These are phyloP conservation scores for Salmo trutta DNA, from an alignment of 2,797 vertebrate species.

Conservation along the genomic window DNA sequence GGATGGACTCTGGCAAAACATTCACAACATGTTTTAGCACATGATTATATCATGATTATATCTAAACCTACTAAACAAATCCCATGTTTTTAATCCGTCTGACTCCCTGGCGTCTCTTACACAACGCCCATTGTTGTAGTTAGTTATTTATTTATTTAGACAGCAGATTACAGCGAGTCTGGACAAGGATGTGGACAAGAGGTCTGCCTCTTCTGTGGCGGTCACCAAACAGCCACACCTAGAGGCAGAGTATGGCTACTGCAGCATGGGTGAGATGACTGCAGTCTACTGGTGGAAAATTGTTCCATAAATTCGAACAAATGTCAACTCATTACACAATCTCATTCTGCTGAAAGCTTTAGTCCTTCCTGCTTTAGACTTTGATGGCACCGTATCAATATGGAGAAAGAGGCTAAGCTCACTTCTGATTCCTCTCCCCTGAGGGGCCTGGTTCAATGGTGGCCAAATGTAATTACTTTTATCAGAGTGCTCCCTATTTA, in stretches of 20 bases:
- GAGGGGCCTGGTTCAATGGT: background rate
- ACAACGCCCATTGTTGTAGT: background rate
- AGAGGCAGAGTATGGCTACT: background rate
- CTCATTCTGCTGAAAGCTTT: background rate
- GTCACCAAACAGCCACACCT: background rate
- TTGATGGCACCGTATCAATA: background rate
- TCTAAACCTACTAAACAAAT: background rate
- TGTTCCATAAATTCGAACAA: background rate
- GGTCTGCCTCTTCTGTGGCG: background rate
- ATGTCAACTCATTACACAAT: background rate
- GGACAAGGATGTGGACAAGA: background rate
- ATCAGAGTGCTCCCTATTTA: background rate
- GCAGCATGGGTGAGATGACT: background rate
- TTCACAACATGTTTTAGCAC: background rate
- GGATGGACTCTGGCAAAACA: background rate
- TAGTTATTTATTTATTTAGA: background rate
- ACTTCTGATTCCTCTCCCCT: background rate
- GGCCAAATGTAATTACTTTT: background rate
- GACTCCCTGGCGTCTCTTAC: background rate
- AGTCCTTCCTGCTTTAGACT: background rate
- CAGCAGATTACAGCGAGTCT: background rate
- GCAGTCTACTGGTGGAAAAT: background rate
- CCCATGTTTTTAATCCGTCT: background rate
- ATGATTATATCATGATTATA: background rate
- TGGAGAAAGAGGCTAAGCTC: background rate